These are phyloP conservation scores for Leptopilina drosophilae DNA, from an alignment of 2,888 invertebrate genomes.

Conservation along the genomic window DNA sequence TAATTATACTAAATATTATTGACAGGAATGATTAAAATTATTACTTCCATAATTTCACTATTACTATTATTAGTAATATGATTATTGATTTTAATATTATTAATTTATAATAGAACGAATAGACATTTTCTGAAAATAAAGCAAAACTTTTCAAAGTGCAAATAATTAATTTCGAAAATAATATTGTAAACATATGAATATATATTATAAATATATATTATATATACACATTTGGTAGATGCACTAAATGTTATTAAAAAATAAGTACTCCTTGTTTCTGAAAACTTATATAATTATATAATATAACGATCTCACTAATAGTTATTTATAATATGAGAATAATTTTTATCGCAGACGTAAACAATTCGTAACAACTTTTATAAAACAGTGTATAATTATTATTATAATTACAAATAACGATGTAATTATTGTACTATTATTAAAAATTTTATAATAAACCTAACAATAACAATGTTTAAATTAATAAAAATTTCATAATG, in stretches of 20 bases:
- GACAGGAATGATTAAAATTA: no score
- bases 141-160: neutral
- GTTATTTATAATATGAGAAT: neutral
- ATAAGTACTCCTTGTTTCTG: conserved; percentile 5
- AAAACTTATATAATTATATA: neutral
- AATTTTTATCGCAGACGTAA: neutral
- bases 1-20: neutral
- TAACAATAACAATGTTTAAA: neutral
- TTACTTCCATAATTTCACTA: no score
- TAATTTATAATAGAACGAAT: no score
- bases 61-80: no score
- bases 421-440: neutral
- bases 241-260: conserved; percentile 19
- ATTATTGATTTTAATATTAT: no score
- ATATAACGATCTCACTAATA: neutral
- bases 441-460: neutral
- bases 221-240: conserved; percentile 33
- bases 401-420: conserved; percentile 30
- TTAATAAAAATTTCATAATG: neutral
- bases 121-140: neutral
- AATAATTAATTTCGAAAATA: conserved; percentile 31
- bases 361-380: conserved; percentile 4
- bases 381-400: neutral
- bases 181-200: neutral
- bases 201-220: neutral